These are phyloP conservation scores for Agriopis aurantiaria DNA, from an alignment of 2,888 invertebrate species.

Conservation along the genomic window DNA sequence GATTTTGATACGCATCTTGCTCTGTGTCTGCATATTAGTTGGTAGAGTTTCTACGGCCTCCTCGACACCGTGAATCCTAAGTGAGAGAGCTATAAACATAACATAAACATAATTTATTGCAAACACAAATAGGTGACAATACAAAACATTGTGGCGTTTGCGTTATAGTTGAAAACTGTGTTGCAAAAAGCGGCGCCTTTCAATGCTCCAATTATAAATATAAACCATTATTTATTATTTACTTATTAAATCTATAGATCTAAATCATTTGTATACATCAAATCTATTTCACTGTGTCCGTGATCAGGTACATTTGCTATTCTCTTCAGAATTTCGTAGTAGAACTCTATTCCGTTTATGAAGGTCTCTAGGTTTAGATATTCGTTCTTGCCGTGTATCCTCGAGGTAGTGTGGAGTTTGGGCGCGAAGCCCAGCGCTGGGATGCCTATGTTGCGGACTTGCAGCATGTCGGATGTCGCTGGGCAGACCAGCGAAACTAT, in stretches of 20 bases:
- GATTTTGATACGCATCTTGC: no score
- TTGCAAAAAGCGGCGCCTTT: no score
- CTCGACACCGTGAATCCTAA: no score
- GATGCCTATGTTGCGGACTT: conserved; percentile 63
- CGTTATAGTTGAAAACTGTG: no score
- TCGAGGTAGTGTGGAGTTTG: conserved; percentile 54
- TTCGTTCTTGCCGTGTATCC: conserved; percentile 66
- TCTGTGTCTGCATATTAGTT: no score
- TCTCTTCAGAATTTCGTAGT: conserved; percentile 57
- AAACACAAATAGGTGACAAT: no score
- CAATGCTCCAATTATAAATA: no score
- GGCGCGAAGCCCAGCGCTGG: conserved; percentile 71
- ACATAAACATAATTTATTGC: no score
- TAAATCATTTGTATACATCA: not conserved
- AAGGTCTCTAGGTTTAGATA: conserved; percentile 64
- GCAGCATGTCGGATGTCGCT: conserved; percentile 67
- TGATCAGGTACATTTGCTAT: conserved; percentile 47
- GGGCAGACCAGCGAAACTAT: conserved; percentile 60
- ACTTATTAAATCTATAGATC: not conserved
- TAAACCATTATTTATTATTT: not conserved
- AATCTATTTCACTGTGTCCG: not conserved
- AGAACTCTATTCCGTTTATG: conserved; percentile 65
- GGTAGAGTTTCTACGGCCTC: no score
- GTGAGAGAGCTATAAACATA: no score
- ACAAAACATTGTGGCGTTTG: no score